Base-by-base conservation (phyloP, 2,797 vertebrate genomes). In the Oryzias sinensis region DNA sequence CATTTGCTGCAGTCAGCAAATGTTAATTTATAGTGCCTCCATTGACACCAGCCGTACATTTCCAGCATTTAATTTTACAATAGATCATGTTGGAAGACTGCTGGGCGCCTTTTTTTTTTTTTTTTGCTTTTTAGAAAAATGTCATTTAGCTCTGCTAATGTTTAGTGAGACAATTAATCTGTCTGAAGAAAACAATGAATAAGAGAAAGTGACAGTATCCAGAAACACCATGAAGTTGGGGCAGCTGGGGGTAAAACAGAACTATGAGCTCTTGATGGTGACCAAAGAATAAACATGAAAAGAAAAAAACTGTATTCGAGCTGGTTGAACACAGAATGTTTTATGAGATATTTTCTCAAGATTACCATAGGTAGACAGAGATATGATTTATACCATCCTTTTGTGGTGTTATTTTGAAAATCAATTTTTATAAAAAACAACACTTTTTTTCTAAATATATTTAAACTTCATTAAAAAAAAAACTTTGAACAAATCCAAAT, bases 151-250 rank as follows among this genome's bases (percentile, higher is more conserved):
- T 70, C 62, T 14, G 2, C 25, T 65, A 43, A 61, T 67, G 61
- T 49, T 56, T 15, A 74, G 62, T 53, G 16, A 72, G 73, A 76
- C 56, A 61, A 68, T 71, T 22, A 70, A 67, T 25, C 37, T 62
- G 52, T 55, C 46, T 49, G 13, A 70, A 37, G 54, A 73, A 69
- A 73, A 53, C 53, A 57, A 41, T 54, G 44, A 20, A 66, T 57
- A 50, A 24, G 25, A 40, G 53, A 15, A 25, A 62, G n/a, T 27
- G 65, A 62, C 54, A 37, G 44, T 67, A 65, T 69, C 65, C 49
- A 9, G 14, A 69, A 11, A 53, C 22, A 14, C n/a, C 6, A 59
- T 45, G 46, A 53, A 11, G 25, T 71, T 61, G 62, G 29, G 52
- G 62, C 47, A 59, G 40, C 51, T 45, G 40, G 43, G 14, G 54